Base-by-base conservation (phyloP, 2,888 invertebrate species). In the Bursaphelenchus okinawaensis region DNA sequence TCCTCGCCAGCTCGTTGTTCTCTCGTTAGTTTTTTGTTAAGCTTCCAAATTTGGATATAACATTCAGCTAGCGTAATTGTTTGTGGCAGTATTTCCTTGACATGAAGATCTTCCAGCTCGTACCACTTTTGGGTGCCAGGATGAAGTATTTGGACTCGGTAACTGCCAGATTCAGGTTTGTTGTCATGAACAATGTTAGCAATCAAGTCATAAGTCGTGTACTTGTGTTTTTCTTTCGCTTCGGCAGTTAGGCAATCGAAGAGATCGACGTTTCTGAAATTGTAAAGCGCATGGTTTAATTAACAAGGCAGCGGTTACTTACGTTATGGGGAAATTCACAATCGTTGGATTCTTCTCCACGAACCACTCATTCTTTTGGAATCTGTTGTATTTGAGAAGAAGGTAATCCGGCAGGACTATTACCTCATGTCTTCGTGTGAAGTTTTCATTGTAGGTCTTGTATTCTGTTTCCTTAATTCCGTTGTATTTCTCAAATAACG, bases 261-360 rank as follows among this genome's bases (percentile, higher is more conserved):
- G 84, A 98, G 92, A 85, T 98, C 96, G 2, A 98, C 91, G 84
- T 94, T 93, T 83, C 93, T 93, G 82, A 52, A 87, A 72, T n/a
- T 7, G 19, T n/a, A n/a, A n/a, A n/a, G 12, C n/a, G n/a, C 8
- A 22, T 19, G 20, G n/a, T 8, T 52, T 9, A 40, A 40, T n/a
- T 12, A 8, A 23, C 9, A 54, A 22, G 12, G 51, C 22, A 8
- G n/a, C 26, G 19, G 2, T 20, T 23, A 55, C 90, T 88, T 87
- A 94, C 92, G 93, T 94, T 68, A 98, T 93, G 4, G 98, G 98
- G 84, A 99, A 99, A 84, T 99, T 99, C 2, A 99, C 96, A 81
- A 99, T 99, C 0, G 98, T 99, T 0, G 95, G 95, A 86, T 99
- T 99, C 85, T 99, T 99, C 84, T 99, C 98, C 20, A 94, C 88